phyloP scores from a whole-genome alignment of 2,888 invertebrate genomes.

The Molanna angustata region DNA sequence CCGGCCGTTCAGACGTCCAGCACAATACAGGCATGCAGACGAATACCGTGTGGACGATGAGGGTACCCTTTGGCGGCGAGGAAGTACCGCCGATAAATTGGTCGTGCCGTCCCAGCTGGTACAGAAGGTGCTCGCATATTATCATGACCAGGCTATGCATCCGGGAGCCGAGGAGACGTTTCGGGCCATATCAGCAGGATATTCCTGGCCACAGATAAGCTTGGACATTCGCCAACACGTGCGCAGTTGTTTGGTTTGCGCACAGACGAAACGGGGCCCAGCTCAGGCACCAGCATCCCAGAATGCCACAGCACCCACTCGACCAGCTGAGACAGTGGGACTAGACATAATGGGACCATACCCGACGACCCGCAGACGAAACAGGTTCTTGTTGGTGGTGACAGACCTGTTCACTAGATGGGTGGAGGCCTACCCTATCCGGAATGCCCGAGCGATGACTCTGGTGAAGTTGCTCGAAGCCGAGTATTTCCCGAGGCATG shows the following conservation, averaged over 20 bases:
- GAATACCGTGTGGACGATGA: too few relatives aligned
- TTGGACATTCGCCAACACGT: not conserved
- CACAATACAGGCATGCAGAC: too few relatives aligned
- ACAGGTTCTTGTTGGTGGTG: slow-evolving; percentile 29
- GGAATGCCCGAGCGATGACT: slow-evolving; percentile 1
- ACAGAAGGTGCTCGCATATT: not conserved
- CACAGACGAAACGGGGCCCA: not conserved
- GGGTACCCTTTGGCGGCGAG: too few relatives aligned
- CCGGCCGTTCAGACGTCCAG: too few relatives aligned
- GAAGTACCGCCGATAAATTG: not conserved
- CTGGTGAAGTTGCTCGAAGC: not conserved
- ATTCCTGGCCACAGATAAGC: not conserved
- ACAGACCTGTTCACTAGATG: slow-evolving; percentile 34
- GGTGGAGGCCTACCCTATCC: slow-evolving; percentile 33
- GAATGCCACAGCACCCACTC: not conserved
- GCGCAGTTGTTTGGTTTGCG: not conserved
- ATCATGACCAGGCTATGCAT: not conserved
- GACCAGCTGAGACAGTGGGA: not conserved
- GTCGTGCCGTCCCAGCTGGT: not conserved
- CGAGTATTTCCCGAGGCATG: not conserved
- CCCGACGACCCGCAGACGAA: slow-evolving; percentile 15
- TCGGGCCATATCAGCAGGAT: not conserved
- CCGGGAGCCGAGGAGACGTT: not conserved
- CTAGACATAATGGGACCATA: slow-evolving; percentile 1
- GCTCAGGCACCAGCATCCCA: not conserved